Percentiles rank a stretch among this genome's conserved stretches.
Evolutionary conservation across 2,888 invertebrate species (phyloP).

Genomic region (Chalcis sispes): DNA sequence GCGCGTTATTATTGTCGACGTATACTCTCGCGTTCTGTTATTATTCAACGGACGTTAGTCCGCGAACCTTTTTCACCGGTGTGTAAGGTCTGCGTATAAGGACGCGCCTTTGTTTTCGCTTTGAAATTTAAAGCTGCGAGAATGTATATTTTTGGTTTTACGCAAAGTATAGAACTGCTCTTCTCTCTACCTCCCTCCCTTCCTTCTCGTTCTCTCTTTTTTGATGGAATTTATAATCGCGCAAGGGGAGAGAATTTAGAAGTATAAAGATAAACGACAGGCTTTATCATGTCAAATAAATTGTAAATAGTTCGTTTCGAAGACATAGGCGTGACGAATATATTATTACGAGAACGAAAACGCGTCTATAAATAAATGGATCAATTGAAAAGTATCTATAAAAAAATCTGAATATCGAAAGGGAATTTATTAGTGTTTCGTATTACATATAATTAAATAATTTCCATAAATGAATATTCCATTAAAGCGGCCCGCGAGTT

Average conservation of each 20-base stretch:
- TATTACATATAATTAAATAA: no score
- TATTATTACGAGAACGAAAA: not conserved
- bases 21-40: slow-evolving; percentile 11
- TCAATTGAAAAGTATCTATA: no score
- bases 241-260: not conserved
- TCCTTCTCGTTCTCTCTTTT: not conserved
- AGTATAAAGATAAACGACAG: slow-evolving; percentile 40
- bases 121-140: slow-evolving; percentile 31
- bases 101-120: slow-evolving; percentile 19
- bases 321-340: slow-evolving; percentile 36
- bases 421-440: no score
- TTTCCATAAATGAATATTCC: slow-evolving; percentile 31
- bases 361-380: no score
- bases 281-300: slow-evolving; percentile 46
- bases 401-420: no score
- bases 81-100: no score
- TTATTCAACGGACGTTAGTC: not conserved
- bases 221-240: not conserved
- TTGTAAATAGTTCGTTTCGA: slow-evolving; percentile 16
- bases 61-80: no score
- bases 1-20: not conserved
- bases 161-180: not conserved
- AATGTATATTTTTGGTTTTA: slow-evolving; percentile 22
- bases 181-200: not conserved
- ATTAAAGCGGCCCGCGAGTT: slow-evolving; percentile 27